phyloP scores from a whole-genome alignment of 2,113 vertebrate species.

The Chelonoidis abingdonii region DNA sequence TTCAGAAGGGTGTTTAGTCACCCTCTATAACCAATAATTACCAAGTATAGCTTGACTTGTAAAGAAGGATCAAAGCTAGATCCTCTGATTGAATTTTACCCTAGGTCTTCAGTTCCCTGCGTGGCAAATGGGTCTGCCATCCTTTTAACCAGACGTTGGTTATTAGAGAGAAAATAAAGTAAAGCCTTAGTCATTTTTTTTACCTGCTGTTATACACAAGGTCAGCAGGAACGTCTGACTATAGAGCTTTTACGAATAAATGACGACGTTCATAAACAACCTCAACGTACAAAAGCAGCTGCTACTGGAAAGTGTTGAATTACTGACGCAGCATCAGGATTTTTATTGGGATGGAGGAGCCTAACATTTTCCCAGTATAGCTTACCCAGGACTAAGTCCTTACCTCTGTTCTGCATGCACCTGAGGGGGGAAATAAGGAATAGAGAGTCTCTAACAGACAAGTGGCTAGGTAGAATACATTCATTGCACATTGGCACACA shows the following conservation, averaged over 20 bases:
- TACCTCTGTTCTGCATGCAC: not conserved
- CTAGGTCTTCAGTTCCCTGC: not conserved
- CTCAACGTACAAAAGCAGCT: not conserved
- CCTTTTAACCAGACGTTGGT: not conserved
- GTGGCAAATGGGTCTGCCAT: not conserved
- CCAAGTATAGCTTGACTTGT: not conserved
- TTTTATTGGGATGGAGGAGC: not conserved
- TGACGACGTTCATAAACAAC: not conserved
- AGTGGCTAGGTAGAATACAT: not conserved
- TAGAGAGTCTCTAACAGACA: too few relatives aligned
- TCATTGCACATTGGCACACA: not conserved
- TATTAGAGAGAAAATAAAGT: not conserved
- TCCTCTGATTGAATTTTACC: not conserved
- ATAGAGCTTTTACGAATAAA: not conserved
- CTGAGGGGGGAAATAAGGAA: not conserved
- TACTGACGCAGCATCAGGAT: not conserved
- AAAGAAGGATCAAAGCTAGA: not conserved
- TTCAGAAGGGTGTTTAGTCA: not conserved
- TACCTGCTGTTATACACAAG: not conserved
- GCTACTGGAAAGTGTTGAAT: not conserved
- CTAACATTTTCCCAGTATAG: not conserved
- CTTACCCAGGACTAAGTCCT: not conserved
- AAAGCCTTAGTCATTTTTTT: not conserved
- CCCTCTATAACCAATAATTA: not conserved
- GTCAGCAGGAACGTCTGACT: not conserved